Percentiles rank a stretch among this genome's conserved stretches.
Conservation (phyloP, 2,797 vertebrate species). For the Cyprinella venusta region DNA sequence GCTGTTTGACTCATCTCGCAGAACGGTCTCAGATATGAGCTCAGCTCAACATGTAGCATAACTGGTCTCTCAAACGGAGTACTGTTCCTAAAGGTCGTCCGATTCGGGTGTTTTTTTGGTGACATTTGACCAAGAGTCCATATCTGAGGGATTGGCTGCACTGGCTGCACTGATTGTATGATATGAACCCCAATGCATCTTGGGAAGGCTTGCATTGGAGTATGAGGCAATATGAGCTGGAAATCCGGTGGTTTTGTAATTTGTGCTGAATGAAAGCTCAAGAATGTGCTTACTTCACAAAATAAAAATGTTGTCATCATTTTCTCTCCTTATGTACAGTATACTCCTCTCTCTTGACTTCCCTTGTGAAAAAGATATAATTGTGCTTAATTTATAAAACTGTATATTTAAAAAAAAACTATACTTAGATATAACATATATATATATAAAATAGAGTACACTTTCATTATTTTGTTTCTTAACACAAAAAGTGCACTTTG, state of each 20-base stretch:
- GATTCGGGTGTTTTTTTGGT: constrained; percentile 41
- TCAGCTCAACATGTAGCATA: constrained; percentile 20
- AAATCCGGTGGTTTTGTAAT: background rate
- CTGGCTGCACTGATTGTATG: constrained; percentile 37
- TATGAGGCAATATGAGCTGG: constrained; percentile 7
- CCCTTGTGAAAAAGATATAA: background rate
- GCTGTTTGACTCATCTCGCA: constrained; percentile 25
- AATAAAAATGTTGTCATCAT: background rate
- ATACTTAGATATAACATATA: background rate
- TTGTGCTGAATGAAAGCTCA: constrained; percentile 2
- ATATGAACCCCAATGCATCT: constrained; percentile 29
- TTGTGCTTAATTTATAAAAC: background rate
- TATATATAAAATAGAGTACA: background rate
- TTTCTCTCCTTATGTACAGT: background rate
- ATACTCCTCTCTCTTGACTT: background rate
- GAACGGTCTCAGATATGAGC: constrained; percentile 48
- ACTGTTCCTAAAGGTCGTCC: constrained; percentile 4
- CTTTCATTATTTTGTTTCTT: background rate
- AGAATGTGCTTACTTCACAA: background rate
- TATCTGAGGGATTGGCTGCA: constrained; percentile 46
- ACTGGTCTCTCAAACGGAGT: background rate
- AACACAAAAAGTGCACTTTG: background rate
- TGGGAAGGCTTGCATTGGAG: constrained; percentile 38
- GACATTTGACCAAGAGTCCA: constrained; percentile 15
- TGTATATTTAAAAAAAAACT: background rate